Evolutionary conservation across 2,113 vertebrate species (phyloP), one percentile per base, ranked within the genome.

Genomic region (Sciurus niger): DNA sequence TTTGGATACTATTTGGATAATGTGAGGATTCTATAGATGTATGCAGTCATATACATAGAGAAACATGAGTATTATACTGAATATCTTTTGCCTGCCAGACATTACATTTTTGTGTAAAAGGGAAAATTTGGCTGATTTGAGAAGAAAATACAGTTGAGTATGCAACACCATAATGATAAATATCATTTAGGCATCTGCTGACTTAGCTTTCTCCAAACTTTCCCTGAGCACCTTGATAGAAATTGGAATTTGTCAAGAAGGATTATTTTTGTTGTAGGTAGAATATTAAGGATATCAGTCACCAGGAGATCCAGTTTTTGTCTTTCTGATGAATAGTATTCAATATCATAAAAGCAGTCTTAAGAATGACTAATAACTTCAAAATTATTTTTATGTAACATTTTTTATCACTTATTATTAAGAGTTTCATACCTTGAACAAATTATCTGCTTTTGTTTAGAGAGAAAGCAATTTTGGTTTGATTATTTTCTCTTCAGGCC

Each of bases 391-490:
- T 96, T 88, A 46, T 92, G n/a, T 76, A 91, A 96, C n/a, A 63
- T 78, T 87, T 95, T 86, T 68, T 46, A 74, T 91, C 46, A 96
- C 95, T 98, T 95, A 95, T 97, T 98, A 97, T 96, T 76, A 97
- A 83, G 91, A 84, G 84, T 96, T 93, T 1, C 63, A 58, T 90
- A 77, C 94, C 83, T 92, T 96, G 93, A 97, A 83, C 96, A 96
- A 83, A 82, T 82, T 48, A 72, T 28, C 40, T 17, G 53, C 94
- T 88, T 97, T 94, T 72, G n/a, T 97, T 88, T 58, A 74, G 60
- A 93, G 96, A 96, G 37, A 83, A 90, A 76, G 68, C 67, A 72
- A 12, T 98, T 97, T 96, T 83, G 93, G 78, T 94, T 67, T 20
- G 25, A 86, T 96, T 34, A 88, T 9, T 97, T 86, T 90, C 80